Base-by-base conservation (phyloP, 2,797 vertebrate species). In the Hipposideros larvatus region DNA sequence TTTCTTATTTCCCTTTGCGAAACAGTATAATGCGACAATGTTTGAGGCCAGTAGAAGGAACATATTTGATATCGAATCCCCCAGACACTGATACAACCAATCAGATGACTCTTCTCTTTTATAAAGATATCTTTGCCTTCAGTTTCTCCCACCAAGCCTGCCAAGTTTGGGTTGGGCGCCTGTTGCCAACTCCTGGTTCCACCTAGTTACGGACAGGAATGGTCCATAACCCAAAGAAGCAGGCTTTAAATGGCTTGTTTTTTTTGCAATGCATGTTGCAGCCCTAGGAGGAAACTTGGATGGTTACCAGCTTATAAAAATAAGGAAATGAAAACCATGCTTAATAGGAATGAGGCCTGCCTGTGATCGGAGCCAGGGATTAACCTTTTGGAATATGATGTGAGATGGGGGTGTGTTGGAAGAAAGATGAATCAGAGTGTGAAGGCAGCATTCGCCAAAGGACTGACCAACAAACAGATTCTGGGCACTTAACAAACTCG, bases 291-390 rank as follows among this genome's bases (percentile, higher is more conserved):
- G 86, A 95, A 91, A 97, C 61, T 70, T 97, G 90, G 59, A 75
- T 46, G 11, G 37, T 71, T 71, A 91, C 74, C 90, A 96, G 87
- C 89, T 96, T 96, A 90, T 96, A 93, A 97, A 97, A 97, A 92
- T 59, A 86, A 96, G 85, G 90, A 97, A 97, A 97, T 93, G 79
- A 97, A 55, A 97, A 92, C 87, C 93, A 93, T 84, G 65, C 37
- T 95, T 95, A 94, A 79, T 53, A 94, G 70, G 70, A 88, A 83
- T 55, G 46, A 95, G 31, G 55, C 55, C 53, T 77, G 87, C 87
- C 95, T 92, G 87, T 79, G 57, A 90, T 53, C 19, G 6, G 46
- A 88, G 95, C 70, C 82, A 96, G 37, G 26, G 8, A 93, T 85
- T 88, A 94, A 93, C 87, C 77, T 97, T 97, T 97, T 46, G 74